phyloP scores from a whole-genome alignment of 2,113 vertebrate species.

The Malurus melanocephalus region DNA sequence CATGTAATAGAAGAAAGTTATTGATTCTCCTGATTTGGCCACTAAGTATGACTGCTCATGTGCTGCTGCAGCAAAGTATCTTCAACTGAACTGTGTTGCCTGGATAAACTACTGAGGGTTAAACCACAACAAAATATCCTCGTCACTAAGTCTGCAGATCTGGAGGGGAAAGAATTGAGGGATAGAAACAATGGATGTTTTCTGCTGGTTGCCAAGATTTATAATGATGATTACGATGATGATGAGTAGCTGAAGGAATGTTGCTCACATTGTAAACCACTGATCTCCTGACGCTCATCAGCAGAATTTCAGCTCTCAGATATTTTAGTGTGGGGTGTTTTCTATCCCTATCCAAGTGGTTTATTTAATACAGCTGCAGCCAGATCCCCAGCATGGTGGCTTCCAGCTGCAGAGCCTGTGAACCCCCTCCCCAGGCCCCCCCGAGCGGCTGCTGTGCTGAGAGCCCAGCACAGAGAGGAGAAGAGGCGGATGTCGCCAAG shows the following conservation, averaged over 20 bases:
- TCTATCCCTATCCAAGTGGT: slow-evolving; percentile 29
- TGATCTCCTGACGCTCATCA: slow-evolving; percentile 32
- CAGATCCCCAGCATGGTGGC: slow-evolving; percentile 11
- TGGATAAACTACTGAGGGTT: slow-evolving; percentile 17
- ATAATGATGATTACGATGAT: slow-evolving; percentile 26
- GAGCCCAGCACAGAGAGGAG: background rate
- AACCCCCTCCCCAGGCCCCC: background rate
- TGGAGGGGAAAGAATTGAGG: background rate
- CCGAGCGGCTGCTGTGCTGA: background rate
- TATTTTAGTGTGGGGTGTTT: slow-evolving; percentile 42
- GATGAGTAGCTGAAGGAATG: slow-evolving; percentile 35
- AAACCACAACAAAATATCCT: slow-evolving; percentile 48
- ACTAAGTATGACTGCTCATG: background rate
- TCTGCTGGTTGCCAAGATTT: slow-evolving; percentile 30
- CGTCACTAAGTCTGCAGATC: slow-evolving; percentile 6
- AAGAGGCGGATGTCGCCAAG: slow-evolving; percentile 20
- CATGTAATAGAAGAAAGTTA: background rate
- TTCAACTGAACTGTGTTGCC: background rate
- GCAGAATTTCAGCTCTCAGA: slow-evolving; percentile 52
- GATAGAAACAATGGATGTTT: slow-evolving; percentile 35
- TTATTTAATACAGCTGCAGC: slow-evolving; percentile 69
- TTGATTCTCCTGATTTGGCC: background rate
- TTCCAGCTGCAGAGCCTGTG: slow-evolving; percentile 44
- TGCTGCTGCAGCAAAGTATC: background rate
- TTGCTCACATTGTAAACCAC: slow-evolving; percentile 34